Conservation (phyloP, 1,140 invertebrate species). For the Aphelenchoides fujianensis region DNA sequence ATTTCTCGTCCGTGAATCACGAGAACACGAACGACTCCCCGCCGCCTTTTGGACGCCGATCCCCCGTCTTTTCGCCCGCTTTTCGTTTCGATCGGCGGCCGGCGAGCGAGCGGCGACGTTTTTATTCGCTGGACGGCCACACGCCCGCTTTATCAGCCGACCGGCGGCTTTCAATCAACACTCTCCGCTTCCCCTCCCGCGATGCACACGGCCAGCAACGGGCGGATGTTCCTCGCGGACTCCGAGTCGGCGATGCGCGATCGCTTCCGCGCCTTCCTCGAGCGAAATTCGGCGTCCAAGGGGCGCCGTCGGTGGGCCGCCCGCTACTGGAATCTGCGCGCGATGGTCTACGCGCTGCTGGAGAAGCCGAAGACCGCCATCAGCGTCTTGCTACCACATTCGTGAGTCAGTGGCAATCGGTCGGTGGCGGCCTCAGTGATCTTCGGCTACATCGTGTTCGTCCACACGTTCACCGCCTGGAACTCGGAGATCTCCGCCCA, state of each 20-base stretch:
- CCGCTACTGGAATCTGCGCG: neutral
- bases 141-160: neutral
- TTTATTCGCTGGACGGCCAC: neutral
- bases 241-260: neutral
- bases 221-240: neutral
- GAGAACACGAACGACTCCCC: neutral
- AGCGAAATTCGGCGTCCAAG: neutral
- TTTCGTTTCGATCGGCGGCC: too few relatives aligned
- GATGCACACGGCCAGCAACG: neutral
- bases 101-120: neutral
- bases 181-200: neutral
- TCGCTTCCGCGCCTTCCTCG: neutral
- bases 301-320: neutral
- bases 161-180: neutral
- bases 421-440: conserved; percentile 14
- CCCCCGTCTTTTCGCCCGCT: neutral
- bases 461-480: conserved; percentile 22
- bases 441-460: conserved; percentile 26
- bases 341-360: conserved; percentile 9
- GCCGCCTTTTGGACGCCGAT: neutral
- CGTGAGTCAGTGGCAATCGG: conserved; percentile 12
- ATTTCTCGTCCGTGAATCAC: neutral
- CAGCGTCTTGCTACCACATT: conserved; percentile 21
- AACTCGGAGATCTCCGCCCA: neutral
- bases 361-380: conserved; percentile 10